Conservation (phyloP, 2,888 invertebrate species). For the Nyleta sp. region DNA sequence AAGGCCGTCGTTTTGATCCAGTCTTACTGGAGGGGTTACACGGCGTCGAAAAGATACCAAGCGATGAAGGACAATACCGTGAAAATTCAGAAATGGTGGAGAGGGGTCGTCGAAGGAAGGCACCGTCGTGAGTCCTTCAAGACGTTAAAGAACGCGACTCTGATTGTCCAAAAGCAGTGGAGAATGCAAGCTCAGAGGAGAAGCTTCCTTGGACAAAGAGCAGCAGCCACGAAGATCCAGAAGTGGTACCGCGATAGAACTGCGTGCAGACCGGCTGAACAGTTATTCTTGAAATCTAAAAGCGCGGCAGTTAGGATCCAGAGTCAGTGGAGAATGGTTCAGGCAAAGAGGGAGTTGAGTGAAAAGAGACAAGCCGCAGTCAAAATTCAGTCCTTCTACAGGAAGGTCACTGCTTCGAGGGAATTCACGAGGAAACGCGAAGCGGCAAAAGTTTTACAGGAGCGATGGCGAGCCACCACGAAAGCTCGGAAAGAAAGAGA, state of each 20-base stretch:
- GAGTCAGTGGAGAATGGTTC: constrained; percentile 17
- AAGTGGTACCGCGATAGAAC: constrained; percentile 80
- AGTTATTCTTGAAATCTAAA: constrained; percentile 70
- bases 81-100: constrained; percentile 70
- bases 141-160: constrained; percentile 59
- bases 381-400: too few species aligned
- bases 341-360: background rate
- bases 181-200: constrained; percentile 80
- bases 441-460: constrained; percentile 74
- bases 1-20: constrained; percentile 71
- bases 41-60: constrained; percentile 57
- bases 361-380: constrained; percentile 51
- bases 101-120: constrained; percentile 52
- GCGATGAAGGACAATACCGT: constrained; percentile 54
- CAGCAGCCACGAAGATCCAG: constrained; percentile 83
- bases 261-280: constrained; percentile 48
- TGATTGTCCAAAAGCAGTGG: constrained; percentile 77
- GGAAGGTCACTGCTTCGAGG: too few species aligned
- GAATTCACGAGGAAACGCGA: constrained; percentile 32
- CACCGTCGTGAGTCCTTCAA: constrained; percentile 46
- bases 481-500: constrained; percentile 67
- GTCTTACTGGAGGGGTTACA: constrained; percentile 69
- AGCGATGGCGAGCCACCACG: constrained; percentile 78
- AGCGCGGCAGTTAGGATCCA: constrained; percentile 69
- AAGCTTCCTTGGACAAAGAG: constrained; percentile 74